Evolutionary conservation across 2,113 vertebrate species (phyloP).

Genomic region (Cololabis saira): DNA sequence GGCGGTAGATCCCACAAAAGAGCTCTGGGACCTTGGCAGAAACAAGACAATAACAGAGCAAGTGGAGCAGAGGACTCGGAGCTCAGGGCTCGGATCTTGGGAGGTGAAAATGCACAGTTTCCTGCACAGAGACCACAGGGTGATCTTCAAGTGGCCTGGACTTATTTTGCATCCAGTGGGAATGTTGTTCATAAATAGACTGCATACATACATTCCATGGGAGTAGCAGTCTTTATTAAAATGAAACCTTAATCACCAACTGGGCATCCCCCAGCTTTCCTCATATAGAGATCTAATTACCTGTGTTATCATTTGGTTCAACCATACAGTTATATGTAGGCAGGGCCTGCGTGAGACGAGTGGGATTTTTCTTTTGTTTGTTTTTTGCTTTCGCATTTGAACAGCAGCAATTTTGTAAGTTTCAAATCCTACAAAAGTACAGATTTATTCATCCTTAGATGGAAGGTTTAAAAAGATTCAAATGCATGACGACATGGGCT

Average conservation of each 20-base stretch:
- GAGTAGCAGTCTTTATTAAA: conserved; percentile 73
- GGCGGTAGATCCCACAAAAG: conserved; percentile 83
- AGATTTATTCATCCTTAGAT: too few relatives aligned
- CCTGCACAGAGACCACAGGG: conserved; percentile 48
- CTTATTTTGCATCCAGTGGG: conserved; percentile 38
- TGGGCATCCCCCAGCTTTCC: conserved; percentile 51
- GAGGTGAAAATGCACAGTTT: conserved; percentile 42
- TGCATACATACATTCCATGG: conserved; percentile 43
- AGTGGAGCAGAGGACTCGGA: conserved; percentile 49
- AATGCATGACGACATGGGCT: conserved; percentile 42
- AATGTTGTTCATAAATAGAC: conserved; percentile 53
- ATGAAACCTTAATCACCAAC: conserved; percentile 65
- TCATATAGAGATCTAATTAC: conserved; percentile 64
- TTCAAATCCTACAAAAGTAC: conserved; percentile 1
- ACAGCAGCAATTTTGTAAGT: conserved; percentile 3
- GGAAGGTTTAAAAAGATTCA: conserved; percentile 10
- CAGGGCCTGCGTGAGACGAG: conserved; percentile 1
- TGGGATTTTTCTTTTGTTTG: conserved; percentile 9
- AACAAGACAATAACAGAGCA: conserved; percentile 58
- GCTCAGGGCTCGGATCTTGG: conserved; percentile 38
- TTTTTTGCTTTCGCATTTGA: neutral
- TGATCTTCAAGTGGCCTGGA: conserved; percentile 34
- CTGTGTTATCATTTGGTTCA: conserved; percentile 40
- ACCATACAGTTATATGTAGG: conserved; percentile 26
- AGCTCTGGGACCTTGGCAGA: conserved; percentile 53